Evolutionary conservation across 2,113 vertebrate species (phyloP), one percentile per base, ranked within the genome.

Genomic region (Antigone vipio): DNA sequence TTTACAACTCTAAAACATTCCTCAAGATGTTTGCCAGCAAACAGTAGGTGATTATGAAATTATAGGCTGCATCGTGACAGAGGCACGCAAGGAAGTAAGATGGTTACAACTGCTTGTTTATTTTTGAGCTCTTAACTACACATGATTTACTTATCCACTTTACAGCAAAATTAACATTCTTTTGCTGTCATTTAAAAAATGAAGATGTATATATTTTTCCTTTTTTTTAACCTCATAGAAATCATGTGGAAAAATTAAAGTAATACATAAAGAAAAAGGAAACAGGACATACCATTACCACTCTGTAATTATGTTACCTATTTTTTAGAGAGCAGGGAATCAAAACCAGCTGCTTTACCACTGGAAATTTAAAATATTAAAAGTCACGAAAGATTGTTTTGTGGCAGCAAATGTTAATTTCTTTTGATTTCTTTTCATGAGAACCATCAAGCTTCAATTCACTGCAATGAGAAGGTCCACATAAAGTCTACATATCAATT

Each of bases 11-110:
- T 85, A 82, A 95, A 92, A 88, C 84, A 71, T 73, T 83, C 45
- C 55, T 93, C 89, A 79, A 55, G 63, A 62, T 62, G 58, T 87
- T 82, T 95, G 86, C 94, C 92, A 92, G 89, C 74, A 91, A 95
- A 92, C 74, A 91, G 89, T 72, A 95, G 74, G 84, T 92, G 89
- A 92, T 91, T 96, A 85, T 56, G 84, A 91, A 95, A 96, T 92
- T 83, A 79, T 17, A 85, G 84, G 66, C 69, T 95, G 68, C 59
- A 75, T 52, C 3, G 6, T 76, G 66, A 95, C 38, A 85, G 78
- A 84, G 30, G 62, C 66, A 84, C 1, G 9, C 76, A 85, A 89
- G 77, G 73, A 92, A 96, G 50, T 49, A 92, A 91, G 56, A 91
- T 20, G 66, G 58, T 87, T 97, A 91, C 58, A 89, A 71, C 91